phyloP scores from a whole-genome alignment of 2,113 vertebrate species.

The Geothlypis trichas region DNA sequence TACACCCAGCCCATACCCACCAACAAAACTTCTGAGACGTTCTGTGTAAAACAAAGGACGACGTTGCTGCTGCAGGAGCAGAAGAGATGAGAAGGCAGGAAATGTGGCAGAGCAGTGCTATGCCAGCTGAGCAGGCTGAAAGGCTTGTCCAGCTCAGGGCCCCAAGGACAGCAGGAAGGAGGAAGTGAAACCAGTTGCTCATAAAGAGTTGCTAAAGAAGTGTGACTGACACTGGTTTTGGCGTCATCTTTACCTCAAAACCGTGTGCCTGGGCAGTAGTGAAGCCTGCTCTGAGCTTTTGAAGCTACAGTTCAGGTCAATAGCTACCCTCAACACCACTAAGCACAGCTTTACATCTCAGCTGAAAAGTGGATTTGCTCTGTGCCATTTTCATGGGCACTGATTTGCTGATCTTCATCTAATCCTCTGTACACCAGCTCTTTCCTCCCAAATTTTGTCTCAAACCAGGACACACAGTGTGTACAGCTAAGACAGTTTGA shows the following conservation, averaged over 20 bases:
- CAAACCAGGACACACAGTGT: rapidly evolving
- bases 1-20: neutral
- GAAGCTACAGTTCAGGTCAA: neutral
- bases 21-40: neutral
- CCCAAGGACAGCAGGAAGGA: neutral
- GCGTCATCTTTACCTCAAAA: neutral
- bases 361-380: neutral
- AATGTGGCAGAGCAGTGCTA: neutral
- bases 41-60: neutral
- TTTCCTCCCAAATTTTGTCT: neutral
- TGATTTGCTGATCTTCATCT: neutral
- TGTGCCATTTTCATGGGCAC: neutral
- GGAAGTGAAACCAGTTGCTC: neutral
- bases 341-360: neutral
- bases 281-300: neutral
- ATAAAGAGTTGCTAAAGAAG: neutral
- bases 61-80: neutral
- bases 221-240: neutral
- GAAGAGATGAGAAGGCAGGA: neutral
- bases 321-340: neutral
- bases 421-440: neutral
- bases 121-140: neutral
- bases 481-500: neutral
- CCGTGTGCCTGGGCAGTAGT: rapidly evolving
- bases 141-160: neutral